Conservation (phyloP, 2,113 vertebrate genomes). For the Tychaedon coryphoeus region DNA sequence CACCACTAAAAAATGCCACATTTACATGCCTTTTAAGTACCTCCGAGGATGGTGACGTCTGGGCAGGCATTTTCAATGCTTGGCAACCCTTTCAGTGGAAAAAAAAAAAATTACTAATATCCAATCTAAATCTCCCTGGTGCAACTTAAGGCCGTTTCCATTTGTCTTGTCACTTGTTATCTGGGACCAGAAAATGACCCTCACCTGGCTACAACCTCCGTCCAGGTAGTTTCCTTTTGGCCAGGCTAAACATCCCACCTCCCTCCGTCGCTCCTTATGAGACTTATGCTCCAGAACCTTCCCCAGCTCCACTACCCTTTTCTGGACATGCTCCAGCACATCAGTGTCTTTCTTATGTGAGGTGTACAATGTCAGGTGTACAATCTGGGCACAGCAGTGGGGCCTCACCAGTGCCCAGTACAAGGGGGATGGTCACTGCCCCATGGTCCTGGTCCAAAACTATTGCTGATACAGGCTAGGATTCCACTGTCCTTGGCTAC, state of each 20-base stretch:
- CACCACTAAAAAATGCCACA: background rate
- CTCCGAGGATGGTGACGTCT: background rate
- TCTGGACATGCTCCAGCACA: background rate
- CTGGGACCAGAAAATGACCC: accelerated
- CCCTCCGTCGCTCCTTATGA: accelerated
- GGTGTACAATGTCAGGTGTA: background rate
- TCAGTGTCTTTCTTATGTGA: background rate
- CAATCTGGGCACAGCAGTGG: background rate
- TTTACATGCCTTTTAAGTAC: background rate
- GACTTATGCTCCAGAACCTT: background rate
- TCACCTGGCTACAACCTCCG: background rate
- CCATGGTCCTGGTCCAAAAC: background rate
- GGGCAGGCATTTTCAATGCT: background rate
- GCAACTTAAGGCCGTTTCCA: background rate
- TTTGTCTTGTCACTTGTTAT: background rate
- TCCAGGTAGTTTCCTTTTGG: background rate
- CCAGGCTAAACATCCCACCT: background rate
- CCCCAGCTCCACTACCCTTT: background rate
- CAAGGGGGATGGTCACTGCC: accelerated
- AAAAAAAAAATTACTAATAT: background rate
- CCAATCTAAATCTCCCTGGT: background rate
- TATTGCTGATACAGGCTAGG: background rate
- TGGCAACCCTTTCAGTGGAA: background rate
- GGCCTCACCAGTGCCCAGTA: background rate
- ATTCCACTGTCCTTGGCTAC: background rate